Conservation (phyloP, 2,797 vertebrate species). For the Parauchenoglanis punctatus region DNA sequence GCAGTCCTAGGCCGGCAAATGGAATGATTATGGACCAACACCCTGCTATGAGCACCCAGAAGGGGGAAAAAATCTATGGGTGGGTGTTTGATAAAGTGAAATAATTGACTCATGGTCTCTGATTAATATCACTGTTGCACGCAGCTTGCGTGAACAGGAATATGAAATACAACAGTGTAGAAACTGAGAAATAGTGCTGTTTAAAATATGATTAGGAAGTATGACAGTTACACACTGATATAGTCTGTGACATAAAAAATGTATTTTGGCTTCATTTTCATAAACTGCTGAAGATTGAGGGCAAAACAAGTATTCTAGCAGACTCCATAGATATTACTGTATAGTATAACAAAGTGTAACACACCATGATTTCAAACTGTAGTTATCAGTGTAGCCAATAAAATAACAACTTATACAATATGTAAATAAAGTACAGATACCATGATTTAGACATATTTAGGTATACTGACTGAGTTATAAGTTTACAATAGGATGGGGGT, state of each 20-base stretch:
- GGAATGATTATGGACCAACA: slow-evolving; percentile 28
- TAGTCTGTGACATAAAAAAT: neutral
- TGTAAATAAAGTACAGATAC: neutral
- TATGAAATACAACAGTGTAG: neutral
- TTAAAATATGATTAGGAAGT: neutral
- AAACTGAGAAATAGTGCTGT: neutral
- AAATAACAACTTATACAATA: neutral
- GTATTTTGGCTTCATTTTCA: neutral
- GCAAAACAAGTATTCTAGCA: neutral
- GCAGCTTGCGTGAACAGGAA: slow-evolving; percentile 11
- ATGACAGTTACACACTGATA: slow-evolving; percentile 6
- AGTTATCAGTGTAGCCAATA: neutral
- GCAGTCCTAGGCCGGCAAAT: neutral
- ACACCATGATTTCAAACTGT: neutral
- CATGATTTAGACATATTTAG: neutral
- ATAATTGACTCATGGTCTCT: slow-evolving; percentile 22
- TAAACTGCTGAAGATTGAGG: neutral
- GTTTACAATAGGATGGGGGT: neutral
- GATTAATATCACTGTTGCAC: slow-evolving; percentile 5
- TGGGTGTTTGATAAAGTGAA: slow-evolving; percentile 19
- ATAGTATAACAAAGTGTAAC: neutral
- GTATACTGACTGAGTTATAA: neutral
- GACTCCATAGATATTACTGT: neutral
- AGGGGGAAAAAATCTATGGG: slow-evolving; percentile 9
- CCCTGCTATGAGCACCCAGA: slow-evolving; percentile 1